Conservation (phyloP, 2,888 invertebrate species). For the Polydrusus cervinus region DNA sequence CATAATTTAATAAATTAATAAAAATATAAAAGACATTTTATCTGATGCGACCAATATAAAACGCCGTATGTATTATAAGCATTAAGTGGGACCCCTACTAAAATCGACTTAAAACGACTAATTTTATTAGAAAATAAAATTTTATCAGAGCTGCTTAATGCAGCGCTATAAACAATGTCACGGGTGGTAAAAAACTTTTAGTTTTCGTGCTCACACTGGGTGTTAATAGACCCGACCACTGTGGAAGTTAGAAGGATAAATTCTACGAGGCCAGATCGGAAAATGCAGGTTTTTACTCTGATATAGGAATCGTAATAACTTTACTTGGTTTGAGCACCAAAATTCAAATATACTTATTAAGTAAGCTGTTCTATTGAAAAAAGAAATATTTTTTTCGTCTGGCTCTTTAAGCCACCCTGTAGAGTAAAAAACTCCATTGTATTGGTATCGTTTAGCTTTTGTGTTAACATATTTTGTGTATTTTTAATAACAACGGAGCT, state of each 20-base stretch:
- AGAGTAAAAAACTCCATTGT: too few relatives aligned
- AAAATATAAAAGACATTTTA: conserved; percentile 43
- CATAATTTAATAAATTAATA: conserved; percentile 48
- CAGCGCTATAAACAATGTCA: conserved; percentile 65
- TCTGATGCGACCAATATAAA: conserved; percentile 41
- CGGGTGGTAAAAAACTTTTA: conserved; percentile 59
- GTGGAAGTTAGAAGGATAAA: conserved; percentile 26
- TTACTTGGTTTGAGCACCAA: too few relatives aligned
- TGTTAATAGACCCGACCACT: conserved; percentile 51
- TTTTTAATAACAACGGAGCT: too few relatives aligned
- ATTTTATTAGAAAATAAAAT: conserved; percentile 66
- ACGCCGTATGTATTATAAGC: conserved; percentile 33
- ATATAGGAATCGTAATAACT: too few relatives aligned
- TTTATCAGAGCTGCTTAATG: conserved; percentile 63
- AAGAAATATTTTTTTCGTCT: too few relatives aligned
- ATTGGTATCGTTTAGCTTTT: too few relatives aligned
- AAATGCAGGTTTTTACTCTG: neutral
- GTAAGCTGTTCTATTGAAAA: too few relatives aligned
- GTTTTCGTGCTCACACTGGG: conserved; percentile 50
- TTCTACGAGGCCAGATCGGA: conserved; percentile 28
- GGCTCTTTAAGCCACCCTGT: too few relatives aligned
- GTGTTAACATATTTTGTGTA: too few relatives aligned
- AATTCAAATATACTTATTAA: too few relatives aligned
- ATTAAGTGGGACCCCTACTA: conserved; percentile 52
- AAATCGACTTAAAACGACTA: conserved; percentile 62